phyloP scores from a whole-genome alignment of 2,113 vertebrate genomes.

The Junco hyemalis region DNA sequence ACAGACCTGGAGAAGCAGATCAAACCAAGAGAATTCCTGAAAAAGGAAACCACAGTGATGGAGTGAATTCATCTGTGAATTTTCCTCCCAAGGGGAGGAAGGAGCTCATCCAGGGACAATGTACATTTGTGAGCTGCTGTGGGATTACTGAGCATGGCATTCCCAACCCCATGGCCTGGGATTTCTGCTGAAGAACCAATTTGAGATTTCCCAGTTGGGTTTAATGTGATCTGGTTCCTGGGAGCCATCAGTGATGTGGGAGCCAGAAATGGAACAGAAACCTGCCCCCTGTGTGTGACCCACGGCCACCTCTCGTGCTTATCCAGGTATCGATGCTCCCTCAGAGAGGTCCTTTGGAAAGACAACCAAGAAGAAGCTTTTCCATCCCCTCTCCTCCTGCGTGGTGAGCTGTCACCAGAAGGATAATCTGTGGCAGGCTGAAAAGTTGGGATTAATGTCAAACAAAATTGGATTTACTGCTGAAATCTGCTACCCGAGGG shows the following conservation, averaged over 20 bases:
- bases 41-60: not conserved
- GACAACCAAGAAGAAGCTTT: not conserved
- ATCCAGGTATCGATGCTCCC: accelerated
- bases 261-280: not conserved
- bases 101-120: accelerated
- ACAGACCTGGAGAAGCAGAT: not conserved
- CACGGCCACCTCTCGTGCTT: accelerated
- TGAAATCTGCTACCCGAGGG: not conserved
- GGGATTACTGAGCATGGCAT: not conserved
- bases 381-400: not conserved
- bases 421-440: not conserved
- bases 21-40: not conserved
- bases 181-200: not conserved
- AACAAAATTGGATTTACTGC: conserved; percentile 33
- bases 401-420: accelerated
- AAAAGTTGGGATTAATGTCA: conserved; percentile 19
- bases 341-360: not conserved
- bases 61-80: not conserved
- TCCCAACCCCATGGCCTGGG: not conserved
- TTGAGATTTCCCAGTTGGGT: not conserved
- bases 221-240: accelerated
- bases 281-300: accelerated
- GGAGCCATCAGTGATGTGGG: not conserved
- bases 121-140: accelerated
- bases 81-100: not conserved